These are phyloP conservation scores for Armadillidium nasatum DNA, from an alignment of 1,140 invertebrate species.

Conservation along the genomic window DNA sequence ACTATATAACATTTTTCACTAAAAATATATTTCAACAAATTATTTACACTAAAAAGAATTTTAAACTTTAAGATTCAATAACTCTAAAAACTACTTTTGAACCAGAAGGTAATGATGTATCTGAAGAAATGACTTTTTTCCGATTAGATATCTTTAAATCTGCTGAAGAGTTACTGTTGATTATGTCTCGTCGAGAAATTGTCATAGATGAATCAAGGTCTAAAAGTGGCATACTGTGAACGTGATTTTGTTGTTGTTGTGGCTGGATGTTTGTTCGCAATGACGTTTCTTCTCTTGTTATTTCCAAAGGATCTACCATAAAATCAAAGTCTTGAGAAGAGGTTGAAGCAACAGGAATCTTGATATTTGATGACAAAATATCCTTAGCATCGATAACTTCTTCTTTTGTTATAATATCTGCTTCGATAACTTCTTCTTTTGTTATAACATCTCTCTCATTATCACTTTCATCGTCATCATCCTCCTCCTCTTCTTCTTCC, in stretches of 20 bases:
- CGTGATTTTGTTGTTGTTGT: not conserved
- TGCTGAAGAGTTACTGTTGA: not conserved
- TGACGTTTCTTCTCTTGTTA: not conserved
- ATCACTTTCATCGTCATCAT: not conserved
- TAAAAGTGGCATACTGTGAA: not conserved
- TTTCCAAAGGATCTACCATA: not conserved
- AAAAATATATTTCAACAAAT: too few species aligned
- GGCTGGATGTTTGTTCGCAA: not conserved
- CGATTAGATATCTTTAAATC: not conserved
- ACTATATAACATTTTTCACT: too few species aligned
- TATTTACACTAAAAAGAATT: too few species aligned
- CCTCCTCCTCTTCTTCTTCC: not conserved
- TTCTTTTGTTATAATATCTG: too few species aligned
- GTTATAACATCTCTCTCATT: too few species aligned
- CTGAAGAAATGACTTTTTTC: not conserved
- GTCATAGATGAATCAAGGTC: not conserved
- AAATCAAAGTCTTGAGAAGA: not conserved
- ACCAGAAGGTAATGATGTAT: not conserved
- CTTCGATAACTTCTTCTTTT: too few species aligned
- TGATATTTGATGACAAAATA: not conserved
- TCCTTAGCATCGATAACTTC: too few species aligned
- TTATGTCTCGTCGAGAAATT: not conserved
- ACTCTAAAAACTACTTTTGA: conserved; percentile 8
- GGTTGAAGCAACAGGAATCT: not conserved
- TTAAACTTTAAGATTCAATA: not conserved